A percentile compares a stretch with the other conserved stretches of the same genome.
Conservation (phyloP, 1,140 invertebrate genomes). For the Oreohelix idahoensis region DNA sequence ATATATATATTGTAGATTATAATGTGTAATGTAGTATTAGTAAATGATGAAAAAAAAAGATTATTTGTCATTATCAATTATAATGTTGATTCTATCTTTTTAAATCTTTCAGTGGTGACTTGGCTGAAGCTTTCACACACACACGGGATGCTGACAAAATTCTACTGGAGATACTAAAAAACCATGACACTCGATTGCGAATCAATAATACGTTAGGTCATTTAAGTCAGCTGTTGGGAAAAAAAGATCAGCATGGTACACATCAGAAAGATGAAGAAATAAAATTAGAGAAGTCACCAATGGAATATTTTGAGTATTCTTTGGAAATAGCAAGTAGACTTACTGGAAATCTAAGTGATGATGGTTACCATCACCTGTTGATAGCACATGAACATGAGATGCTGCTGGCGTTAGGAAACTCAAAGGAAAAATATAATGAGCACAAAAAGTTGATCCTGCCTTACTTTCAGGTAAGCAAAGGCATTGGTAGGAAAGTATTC, state of each 20-base stretch:
- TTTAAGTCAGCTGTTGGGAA: not conserved
- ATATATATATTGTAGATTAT: too few relatives aligned
- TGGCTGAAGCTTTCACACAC: not conserved
- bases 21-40: too few relatives aligned
- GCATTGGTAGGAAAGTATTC: not conserved
- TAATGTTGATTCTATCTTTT: too few relatives aligned
- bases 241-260: not conserved
- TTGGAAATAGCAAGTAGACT: not conserved
- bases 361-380: not conserved
- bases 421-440: not conserved
- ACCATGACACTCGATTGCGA: not conserved
- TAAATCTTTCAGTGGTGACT: not conserved
- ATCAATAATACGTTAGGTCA: not conserved
- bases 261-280: not conserved
- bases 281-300: not conserved
- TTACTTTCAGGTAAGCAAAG: not conserved
- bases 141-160: not conserved
- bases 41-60: too few relatives aligned
- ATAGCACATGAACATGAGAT: not conserved
- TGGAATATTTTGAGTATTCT: not conserved
- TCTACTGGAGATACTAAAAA: not conserved
- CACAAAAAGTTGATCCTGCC: not conserved
- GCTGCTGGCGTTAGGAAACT: not conserved
- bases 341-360: not conserved
- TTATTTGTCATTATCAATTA: too few relatives aligned